Evolutionary conservation across 2,797 vertebrate genomes (phyloP), one percentile per base, ranked within the genome.

Genomic region (Hafferia zeledoni): DNA sequence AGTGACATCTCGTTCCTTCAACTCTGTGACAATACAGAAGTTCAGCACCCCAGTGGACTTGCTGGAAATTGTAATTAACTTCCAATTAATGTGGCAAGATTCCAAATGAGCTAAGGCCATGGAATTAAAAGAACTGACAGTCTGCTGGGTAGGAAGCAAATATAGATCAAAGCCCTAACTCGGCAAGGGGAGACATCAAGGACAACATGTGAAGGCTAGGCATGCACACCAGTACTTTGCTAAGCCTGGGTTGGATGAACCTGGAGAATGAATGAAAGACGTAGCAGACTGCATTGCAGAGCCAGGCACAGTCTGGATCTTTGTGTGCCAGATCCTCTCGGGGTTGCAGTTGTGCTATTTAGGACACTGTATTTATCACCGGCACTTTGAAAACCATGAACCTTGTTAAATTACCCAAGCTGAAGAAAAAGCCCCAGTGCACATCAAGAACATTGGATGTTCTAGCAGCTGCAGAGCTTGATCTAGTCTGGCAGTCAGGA

Each of bases 1-100:
- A 76, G 25, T 23, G 41, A 35, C 46, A 55, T 60, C 56, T 67
- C 0, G 0, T 77, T 92, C 78, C 50, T 78, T 90, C 31, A 60
- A 47, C 49, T 80, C 60, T 57, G 68, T 91, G 68, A 74, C 65
- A 46, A 52, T 77, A 64, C 43, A 41, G 6, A 83, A 89, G 70
- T 96, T 89, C 31, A 69, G 24, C 65, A 86, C 74, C 70, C 82
- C 80, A 59, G n/a, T 72, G 78, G 86, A 63, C 86, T 87, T 86
- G 44, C 50, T 93, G 31, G 44, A 87, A 90, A 67, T 28, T 50
- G 83, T 94, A 94, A 95, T 92, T 95, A 95, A 89, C 79, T 93
- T 87, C 65, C 76, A 86, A 16, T 89, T 95, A 87, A 80, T 13
- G 35, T 80, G 89, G 89, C 69, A 78, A 87, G 82, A 52, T 78